Evolutionary conservation across 2,888 invertebrate genomes (phyloP), one percentile per base, ranked within the genome.

Genomic region (Limnephilus lunatus): DNA sequence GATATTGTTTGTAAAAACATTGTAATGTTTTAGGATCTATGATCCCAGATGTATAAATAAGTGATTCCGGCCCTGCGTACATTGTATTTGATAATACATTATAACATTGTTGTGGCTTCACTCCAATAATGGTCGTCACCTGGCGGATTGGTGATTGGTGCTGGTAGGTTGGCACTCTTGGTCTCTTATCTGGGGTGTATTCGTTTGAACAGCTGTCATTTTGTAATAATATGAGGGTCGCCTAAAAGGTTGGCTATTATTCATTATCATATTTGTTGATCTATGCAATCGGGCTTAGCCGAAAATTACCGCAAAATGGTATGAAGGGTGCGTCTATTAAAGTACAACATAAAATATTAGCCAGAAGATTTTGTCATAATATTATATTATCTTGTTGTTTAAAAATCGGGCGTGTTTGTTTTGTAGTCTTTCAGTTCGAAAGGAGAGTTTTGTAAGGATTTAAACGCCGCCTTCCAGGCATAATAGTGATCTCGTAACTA

Each of bases 151-250:
- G 19, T 4, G n/a, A 25, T 25, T 53, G 53, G 19, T 15, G n/a
- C 68, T 25, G 25, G 25, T 68, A 68, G 68, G 68, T 68, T 68
- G 68, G 68, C 15, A 35, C 4, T 35, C 48, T 30, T 82, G 19
- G 3, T 14, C 31, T 83, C 31, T 83, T 83, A 83, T 83, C 32
- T 83, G 82, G 82, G 82, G 82, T 31, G 31, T 15, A 32, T 19
- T 83, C 32, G 32, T 83, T 83, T 83, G 82, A 83, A 83, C 82
- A 83, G 82, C 82, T 83, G 82, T 35, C 32, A 32, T 32, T 68
- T 68, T 53, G 7, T 53, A 68, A n/a, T 68, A 68, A 25, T 83
- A 83, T 83, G 82, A 83, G 82, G 82, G 82, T 83, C 82, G 32
- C 82, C 19, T 35, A 31, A 83, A 83, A 83, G 31, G 82, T 83